Base-by-base conservation (phyloP, 2,797 vertebrate genomes). In the Helostoma temminkii region DNA sequence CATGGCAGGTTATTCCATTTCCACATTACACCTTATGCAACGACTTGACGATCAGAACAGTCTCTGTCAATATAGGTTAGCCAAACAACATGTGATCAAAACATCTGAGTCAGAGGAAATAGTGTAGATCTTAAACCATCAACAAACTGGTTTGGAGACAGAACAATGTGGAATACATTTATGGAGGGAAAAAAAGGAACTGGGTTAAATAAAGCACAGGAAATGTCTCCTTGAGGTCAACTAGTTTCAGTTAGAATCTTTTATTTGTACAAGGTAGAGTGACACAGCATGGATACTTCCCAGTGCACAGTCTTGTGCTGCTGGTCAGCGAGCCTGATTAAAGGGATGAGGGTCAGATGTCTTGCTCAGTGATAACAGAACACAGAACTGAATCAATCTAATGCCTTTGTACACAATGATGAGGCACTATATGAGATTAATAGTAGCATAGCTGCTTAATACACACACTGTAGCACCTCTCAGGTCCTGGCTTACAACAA, bases 1-100 rank as follows among this genome's bases (percentile, higher is more conserved):
- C 54, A 50, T 2, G 1, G 50, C 86, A 79, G 70, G 85, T 86
- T 87, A 4, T 82, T 43, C 53, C 16, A 47, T 53, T 61, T 37
- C 10, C 16, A 3, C 19, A 30, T 21, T 9, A 11, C n/a, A 28
- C 36, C 53, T 47, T 70, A 25, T 16, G 59, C 55, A 76, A 55
- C 30, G 26, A 6, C 26, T 37, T 66, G 12, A 30, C 48, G 24
- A 32, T 18, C 26, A 64, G 14, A 60, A 39, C 19, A 59, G 37
- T 53, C 26, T 37, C 37, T 10, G 59, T 48, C 28, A 26, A 2
- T 8, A 4, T 32, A 2, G 15, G 10, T 49, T 0, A 43, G 65
- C 41, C 25, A 25, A 54, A 25, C 10, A 55, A 25, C 19, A 18
- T 28, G 28, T 9, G 63, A 63, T 58, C 71, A 37, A 22, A 58